phyloP scores from a whole-genome alignment of 2,113 vertebrate genomes.

The Oenanthe melanoleuca region DNA sequence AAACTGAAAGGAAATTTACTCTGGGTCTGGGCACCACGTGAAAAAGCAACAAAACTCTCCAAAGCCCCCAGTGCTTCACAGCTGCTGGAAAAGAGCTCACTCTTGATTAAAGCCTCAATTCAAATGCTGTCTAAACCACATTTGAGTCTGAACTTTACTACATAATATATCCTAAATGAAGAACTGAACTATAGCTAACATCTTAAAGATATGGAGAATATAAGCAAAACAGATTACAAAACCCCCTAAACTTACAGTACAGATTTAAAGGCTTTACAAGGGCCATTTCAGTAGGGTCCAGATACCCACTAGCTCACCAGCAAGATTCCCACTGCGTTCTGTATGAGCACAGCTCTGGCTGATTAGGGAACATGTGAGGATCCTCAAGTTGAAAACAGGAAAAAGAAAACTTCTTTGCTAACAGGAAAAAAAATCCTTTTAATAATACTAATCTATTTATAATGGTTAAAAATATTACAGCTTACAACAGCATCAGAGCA shows the following conservation, averaged over 20 bases:
- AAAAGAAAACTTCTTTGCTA: slow-evolving; percentile 12
- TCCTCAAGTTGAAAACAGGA: neutral
- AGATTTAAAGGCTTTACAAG: neutral
- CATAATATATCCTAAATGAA: neutral
- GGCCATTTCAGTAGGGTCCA: neutral
- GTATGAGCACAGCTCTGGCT: neutral
- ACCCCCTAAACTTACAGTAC: neutral
- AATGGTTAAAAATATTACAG: slow-evolving; percentile 59
- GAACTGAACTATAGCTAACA: neutral
- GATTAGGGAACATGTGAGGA: neutral
- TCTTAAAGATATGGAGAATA: neutral
- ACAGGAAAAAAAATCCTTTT: slow-evolving; percentile 45
- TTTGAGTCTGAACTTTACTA: neutral
- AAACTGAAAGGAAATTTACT: neutral
- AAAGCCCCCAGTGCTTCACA: neutral
- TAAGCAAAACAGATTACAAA: neutral
- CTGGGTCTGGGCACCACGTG: neutral
- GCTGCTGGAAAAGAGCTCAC: neutral
- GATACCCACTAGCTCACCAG: neutral
- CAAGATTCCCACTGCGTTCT: neutral
- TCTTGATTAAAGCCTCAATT: neutral
- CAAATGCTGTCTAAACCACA: neutral
- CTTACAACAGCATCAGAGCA: slow-evolving; percentile 39
- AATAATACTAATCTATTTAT: slow-evolving; percentile 58
- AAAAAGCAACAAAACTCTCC: neutral